phyloP scores from a whole-genome alignment of 92 coral and sea anemone species.

The Bergia sp. region DNA sequence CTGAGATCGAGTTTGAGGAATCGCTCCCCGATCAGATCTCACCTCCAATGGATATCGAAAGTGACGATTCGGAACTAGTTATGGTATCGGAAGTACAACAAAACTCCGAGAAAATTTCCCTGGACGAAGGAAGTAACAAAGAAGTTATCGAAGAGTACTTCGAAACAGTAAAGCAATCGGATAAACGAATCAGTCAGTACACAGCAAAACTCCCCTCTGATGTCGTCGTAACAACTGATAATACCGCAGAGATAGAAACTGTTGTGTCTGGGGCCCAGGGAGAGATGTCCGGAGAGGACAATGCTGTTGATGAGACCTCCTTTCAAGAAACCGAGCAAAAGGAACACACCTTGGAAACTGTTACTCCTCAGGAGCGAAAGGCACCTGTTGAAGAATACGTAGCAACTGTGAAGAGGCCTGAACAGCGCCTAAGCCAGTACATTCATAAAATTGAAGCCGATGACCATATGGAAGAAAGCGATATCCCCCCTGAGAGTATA shows the following conservation, averaged over 20 bases:
- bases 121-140: not conserved
- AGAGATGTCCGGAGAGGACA: not conserved
- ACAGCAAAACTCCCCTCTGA: not conserved
- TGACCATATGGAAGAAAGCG: not conserved
- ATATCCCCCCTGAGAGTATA: not conserved
- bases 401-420: conserved; percentile 4
- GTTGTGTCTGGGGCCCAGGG: not conserved
- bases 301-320: not conserved
- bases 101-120: not conserved
- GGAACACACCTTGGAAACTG: not conserved
- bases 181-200: conserved; percentile 12
- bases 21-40: not conserved
- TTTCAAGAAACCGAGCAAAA: not conserved
- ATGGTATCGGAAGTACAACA: not conserved
- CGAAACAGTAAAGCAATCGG: not conserved
- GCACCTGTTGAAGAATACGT: conserved; percentile 14
- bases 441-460: conserved; percentile 34
- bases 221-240: not conserved
- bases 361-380: not conserved
- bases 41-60: not conserved
- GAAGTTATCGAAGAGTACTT: conserved; percentile 4
- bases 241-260: not conserved
- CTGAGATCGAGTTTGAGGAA: conserved; percentile 39
- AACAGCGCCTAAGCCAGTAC: conserved; percentile 33
- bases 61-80: not conserved